These are phyloP conservation scores for Cercopithecus mona DNA, from an alignment of 2,113 vertebrate genomes.

Conservation along the genomic window DNA sequence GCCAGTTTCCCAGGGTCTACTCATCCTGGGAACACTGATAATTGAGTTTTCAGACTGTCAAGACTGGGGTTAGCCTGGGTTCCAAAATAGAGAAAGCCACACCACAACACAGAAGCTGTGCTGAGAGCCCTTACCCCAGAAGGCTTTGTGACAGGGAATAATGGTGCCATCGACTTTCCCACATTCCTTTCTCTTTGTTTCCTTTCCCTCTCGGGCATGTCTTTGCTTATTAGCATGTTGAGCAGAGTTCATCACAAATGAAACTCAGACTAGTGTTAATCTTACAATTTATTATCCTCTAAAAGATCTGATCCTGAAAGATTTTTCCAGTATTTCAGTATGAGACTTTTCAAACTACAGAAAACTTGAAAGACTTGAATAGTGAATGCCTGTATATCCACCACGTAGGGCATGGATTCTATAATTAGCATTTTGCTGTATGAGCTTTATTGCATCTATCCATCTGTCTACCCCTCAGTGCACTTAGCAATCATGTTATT, in stretches of 20 bases:
- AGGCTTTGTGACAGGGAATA: neutral
- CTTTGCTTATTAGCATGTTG: conserved; percentile 7
- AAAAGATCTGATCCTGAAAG: conserved; percentile 21
- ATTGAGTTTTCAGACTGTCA: neutral
- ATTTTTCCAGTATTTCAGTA: neutral
- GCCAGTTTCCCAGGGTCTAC: neutral
- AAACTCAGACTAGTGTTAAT: neutral
- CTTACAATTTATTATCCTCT: conserved; percentile 35
- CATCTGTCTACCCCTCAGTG: neutral
- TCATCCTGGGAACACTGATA: neutral
- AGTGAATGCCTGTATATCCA: neutral
- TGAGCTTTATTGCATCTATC: neutral
- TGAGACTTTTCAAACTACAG: neutral
- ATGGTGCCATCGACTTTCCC: neutral
- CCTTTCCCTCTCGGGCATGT: neutral
- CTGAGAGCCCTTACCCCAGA: neutral
- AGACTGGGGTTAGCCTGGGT: neutral
- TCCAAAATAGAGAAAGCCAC: neutral
- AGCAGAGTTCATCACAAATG: neutral
- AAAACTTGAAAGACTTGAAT: neutral
- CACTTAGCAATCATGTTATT: neutral
- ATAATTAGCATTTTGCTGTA: neutral
- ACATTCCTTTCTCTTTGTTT: neutral
- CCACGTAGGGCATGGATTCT: too few relatives aligned
- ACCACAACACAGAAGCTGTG: neutral